Base-by-base conservation (phyloP, 1,140 invertebrate genomes). In the Sycophaga agraensis region DNA sequence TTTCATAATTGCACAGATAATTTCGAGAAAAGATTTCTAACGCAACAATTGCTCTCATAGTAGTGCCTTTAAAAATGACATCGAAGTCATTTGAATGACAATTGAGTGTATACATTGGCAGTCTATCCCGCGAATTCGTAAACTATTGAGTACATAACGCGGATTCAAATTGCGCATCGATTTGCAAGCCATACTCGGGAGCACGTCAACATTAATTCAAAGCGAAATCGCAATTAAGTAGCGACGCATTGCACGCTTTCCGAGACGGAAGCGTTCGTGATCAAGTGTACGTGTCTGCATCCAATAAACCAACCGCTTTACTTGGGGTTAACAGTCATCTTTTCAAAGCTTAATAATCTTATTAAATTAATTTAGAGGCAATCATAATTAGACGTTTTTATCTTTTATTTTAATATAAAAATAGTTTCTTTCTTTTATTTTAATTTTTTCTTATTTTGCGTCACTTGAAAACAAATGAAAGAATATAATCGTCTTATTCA, bases 161-260 rank as follows among this genome's bases (percentile, higher is more conserved):
- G 31, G 16, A 46, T 46, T 54, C 59, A 39, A 53, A 60, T 60
- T 34, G 35, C 28, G 22, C 24, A 54, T 53, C 49, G 37, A 59
- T 59, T 45, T 3, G 24, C 4, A 6, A 17, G 31, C 7, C 24
- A 17, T 37, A 9, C 7, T 14, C 34, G 22, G 22, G n/a, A 19
- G 16, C 21, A 24, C 17, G 34, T 24, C n/a, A 6, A 16, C 26
- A 39, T 43, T 45, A 53, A 51, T 59, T 59, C 19, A 53, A 39
- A 53, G 26, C 22, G 39, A 28, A 53, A 54, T 53, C 31, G 16
- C 50, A 60, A 45, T 54, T 39, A 60, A 60, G 31, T 24, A 9
- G 22, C 21, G 19, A 9, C 22, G 17, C 26, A 39, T 49, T 57
- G 55, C 19, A 37, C n/a, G 22, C 14, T 40, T n/a, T 42, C 16